phyloP scores from a whole-genome alignment of 2,113 vertebrate genomes.

The Calyptomena viridis region DNA sequence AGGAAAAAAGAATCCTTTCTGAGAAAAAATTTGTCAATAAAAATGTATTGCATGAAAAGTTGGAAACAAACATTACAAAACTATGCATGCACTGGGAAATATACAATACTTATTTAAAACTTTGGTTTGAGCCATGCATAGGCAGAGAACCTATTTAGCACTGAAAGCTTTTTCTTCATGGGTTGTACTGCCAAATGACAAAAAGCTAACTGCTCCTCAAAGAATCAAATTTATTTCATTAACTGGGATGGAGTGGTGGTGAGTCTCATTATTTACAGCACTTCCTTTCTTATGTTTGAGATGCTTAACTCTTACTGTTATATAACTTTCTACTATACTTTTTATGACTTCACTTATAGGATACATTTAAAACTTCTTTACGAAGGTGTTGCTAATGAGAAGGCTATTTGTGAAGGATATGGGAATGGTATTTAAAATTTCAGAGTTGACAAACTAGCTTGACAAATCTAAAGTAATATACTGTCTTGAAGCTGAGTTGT shows the following conservation, averaged over 20 bases:
- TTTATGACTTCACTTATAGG: background rate
- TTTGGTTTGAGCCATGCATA: background rate
- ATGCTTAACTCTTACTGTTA: background rate
- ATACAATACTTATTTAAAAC: background rate
- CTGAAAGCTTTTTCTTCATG: background rate
- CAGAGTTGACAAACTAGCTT: background rate
- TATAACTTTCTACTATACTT: background rate
- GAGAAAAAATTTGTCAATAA: background rate
- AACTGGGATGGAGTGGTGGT: background rate
- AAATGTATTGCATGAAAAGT: background rate
- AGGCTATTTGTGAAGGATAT: background rate
- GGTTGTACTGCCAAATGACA: background rate
- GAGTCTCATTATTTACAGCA: background rate
- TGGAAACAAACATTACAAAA: background rate
- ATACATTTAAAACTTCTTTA: background rate
- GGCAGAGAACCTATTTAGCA: background rate
- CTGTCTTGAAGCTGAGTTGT: background rate
- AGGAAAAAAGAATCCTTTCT: background rate
- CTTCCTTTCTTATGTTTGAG: background rate
- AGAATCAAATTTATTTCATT: background rate
- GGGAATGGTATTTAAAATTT: background rate
- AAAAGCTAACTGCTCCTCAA: background rate
- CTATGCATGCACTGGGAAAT: background rate
- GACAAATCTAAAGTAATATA: background rate
- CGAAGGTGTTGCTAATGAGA: background rate